Base-by-base conservation (phyloP, 2,797 vertebrate genomes). In the Xenopus petersii region DNA sequence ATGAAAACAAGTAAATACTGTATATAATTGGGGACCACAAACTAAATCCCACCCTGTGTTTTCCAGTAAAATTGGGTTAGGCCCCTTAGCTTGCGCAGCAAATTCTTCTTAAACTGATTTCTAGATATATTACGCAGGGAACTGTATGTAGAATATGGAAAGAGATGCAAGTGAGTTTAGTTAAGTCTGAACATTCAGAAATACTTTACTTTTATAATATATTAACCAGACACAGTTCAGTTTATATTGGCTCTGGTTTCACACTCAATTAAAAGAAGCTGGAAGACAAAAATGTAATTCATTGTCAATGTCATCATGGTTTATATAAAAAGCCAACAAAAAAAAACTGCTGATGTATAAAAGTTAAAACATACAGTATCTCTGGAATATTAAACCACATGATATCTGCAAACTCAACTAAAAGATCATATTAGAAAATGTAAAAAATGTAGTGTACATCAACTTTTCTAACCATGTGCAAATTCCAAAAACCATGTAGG, bases 231-330 rank as follows among this genome's bases (percentile, higher is more conserved):
- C 4, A 8, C 13, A 56, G 16, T 3, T 16, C 54, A 17, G 12
- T 15, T 56, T 56, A 10, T 51, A 30, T 51, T 16, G 54, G 54
- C 54, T 56, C 54, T 56, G 54, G 54, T 56, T 56, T 56, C 9
- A 56, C 54, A 56, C 54, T 56, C 54, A 56, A 56, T 56, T 56
- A 61, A 61, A 63, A 16, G 12, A 12, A 26, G 15, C 68, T 51
- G 49, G 49, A 51, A 15, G 49, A 42, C 36, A 42, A 51, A 51
- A 51, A 51, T 10, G 2, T 51, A 51, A 51, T 51, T 51, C 49
- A 42, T 42, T 3, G 2, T 5, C 36, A 42, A 42, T 42, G 36
- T 5, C 36, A 42, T 42, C 6, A 42, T 9, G 36, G 36, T 42
- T 42, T 4, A 5, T 3, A 42, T 42, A 42, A 42, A 9, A 42